Evolutionary conservation across 2,888 invertebrate genomes (phyloP), one percentile per base, ranked within the genome.

Genomic region (Fabriciana adippe): DNA sequence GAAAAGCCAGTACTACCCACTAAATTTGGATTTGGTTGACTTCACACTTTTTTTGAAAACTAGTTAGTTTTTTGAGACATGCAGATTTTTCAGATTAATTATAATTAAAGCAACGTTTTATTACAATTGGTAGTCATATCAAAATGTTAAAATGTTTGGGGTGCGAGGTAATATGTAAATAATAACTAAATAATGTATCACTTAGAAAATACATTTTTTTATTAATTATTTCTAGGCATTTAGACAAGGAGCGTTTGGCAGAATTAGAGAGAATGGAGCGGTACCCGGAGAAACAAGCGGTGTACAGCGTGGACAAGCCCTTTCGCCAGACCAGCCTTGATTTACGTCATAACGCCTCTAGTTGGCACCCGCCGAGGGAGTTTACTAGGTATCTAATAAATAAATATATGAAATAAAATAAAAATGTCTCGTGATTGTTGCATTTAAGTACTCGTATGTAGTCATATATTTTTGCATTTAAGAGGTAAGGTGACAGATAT

Each of bases 281-380:
- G 69, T 92, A 91, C 66, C 88, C 88, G 0, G 93, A 93, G 77
- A 93, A 93, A 78, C 93, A 93, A 71, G 93, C 93, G 0, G 92
- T 91, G 72, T 93, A 93, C 76, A 92, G 92, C 70, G 92, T 90
- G 41, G 93, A 93, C 78, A 93, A 93, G 70, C 92, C 93, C 0
- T 93, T 93, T 80, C 78, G 92, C 15, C 93, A 93, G 78, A 90
- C 93, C 66, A 93, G 93, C 61, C 84, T 93, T 8, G 93, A 93
- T 72, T 78, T 93, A 51, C 86, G 93, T 35, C 92, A 93, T 68
- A 89, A 90, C 14, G 79, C 80, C 1, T 63, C 82, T 11, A 89
- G 88, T 76, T 93, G 93, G 93, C 92, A 90, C 60, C 88, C 88
- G n/a, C 82, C 92, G 0, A 85, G 93, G 72, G 93, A 93, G 72